Evolutionary conservation across 2,888 invertebrate genomes (phyloP).

Genomic region (Nesidiocoris tenuis): DNA sequence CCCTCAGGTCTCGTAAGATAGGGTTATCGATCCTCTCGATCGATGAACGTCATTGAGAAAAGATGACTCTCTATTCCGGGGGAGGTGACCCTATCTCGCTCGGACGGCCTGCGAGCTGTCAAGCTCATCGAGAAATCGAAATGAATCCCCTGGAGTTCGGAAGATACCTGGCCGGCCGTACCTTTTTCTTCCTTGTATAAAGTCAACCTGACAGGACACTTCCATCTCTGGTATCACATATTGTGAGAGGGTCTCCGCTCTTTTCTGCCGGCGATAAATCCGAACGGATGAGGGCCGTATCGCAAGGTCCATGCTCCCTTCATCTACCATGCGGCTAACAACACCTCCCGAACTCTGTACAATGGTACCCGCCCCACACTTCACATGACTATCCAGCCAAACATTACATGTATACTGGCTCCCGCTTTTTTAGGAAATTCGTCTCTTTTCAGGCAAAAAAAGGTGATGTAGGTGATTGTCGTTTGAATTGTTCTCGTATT

Average conservation of each 20-base stretch:
- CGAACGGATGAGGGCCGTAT: constrained; percentile 28
- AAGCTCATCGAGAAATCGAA: neutral
- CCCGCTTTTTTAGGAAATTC: neutral
- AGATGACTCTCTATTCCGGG: neutral
- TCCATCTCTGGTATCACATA: neutral
- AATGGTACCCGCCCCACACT: neutral
- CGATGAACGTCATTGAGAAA: neutral
- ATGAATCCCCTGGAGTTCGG: neutral
- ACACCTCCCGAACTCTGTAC: neutral
- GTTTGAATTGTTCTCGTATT: neutral
- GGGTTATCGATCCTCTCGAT: too few relatives aligned
- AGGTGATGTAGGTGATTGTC: neutral
- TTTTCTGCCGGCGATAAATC: constrained; percentile 30
- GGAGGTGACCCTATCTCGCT: neutral
- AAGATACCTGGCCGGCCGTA: too few relatives aligned
- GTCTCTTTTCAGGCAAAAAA: neutral
- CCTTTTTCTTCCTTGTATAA: neutral
- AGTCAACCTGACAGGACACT: neutral
- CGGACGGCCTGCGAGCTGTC: neutral
- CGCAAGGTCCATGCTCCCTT: neutral
- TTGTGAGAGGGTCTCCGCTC: neutral
- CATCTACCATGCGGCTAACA: neutral
- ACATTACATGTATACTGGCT: neutral
- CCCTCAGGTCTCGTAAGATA: too few relatives aligned
- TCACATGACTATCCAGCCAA: neutral